Base-by-base conservation (phyloP, 2,113 vertebrate species). In the Semicossyphus pulcher region DNA sequence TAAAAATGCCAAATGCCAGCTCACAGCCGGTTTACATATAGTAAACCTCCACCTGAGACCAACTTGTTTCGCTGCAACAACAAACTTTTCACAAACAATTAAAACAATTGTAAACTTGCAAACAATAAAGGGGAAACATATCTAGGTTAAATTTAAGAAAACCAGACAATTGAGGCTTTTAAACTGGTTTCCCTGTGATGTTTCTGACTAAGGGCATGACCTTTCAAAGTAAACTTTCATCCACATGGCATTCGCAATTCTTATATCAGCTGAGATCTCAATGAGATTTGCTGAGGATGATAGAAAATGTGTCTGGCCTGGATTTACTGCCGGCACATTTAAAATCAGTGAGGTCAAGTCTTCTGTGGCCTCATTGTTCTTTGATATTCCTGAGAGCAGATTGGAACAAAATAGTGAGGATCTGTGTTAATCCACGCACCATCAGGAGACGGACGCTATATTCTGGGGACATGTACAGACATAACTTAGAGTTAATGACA, bases 401-500 rank as follows among this genome's bases (percentile, higher is more conserved):
- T 75, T 51, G 47, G 75, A 85, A 88, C 83, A 93, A 85, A 90
- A 87, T 72, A 80, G 73, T 49, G 42, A 76, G 80, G 88, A 89
- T 91, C 81, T 79, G 56, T 65, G 69, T 83, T 87, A 90, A 91
- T 92, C 86, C 85, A 25, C 60, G 73, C 56, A 49, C 42, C 79
- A 81, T 83, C 77, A 68, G 72, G 84, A 69, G 83, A 57, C 31
- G 7, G 70, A 72, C 73, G 69, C 87, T 91, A 78, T 75, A 72
- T 81, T 80, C 72, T 49, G 51, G 49, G 77, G 83, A 87, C 89
- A 94, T 93, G 92, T 66, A 56, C 56, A 20, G 80, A 88, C 92
- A 93, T 91, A 93, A 89, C 71, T 93, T 83, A 85, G 80, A 86
- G 71, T 78, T 92, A 94, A 93, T 93, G 89, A 92, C 85, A 80